Percentiles rank a stretch among this genome's conserved stretches.
Evolutionary conservation across 2,888 invertebrate species (phyloP).

Genomic region (Meta bourneti): DNA sequence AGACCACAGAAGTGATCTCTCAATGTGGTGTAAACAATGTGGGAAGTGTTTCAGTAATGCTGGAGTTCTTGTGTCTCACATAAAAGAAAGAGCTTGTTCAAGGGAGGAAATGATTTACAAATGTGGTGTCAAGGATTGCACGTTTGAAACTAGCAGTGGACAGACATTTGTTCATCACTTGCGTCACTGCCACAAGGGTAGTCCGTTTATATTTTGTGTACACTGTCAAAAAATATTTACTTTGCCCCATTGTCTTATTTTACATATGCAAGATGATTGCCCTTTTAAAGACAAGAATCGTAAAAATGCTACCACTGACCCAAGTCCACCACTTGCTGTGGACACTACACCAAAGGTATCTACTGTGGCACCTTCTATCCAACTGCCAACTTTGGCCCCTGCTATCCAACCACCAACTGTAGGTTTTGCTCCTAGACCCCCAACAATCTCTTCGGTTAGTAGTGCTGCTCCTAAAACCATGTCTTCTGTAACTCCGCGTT

Average conservation of each 20-base stretch:
- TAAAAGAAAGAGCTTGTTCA: slow-evolving; percentile 55
- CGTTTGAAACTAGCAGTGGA: slow-evolving; percentile 65
- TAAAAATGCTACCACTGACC: not conserved
- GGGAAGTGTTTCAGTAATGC: slow-evolving; percentile 74
- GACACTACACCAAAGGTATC: not conserved
- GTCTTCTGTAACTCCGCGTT: not conserved
- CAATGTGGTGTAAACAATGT: slow-evolving; percentile 74
- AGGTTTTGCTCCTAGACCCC: not conserved
- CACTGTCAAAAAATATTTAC: slow-evolving; percentile 75
- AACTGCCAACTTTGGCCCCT: not conserved
- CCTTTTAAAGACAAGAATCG: slow-evolving; percentile 64
- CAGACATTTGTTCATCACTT: slow-evolving; percentile 75
- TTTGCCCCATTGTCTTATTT: slow-evolving; percentile 70
- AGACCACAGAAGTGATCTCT: slow-evolving; percentile 68
- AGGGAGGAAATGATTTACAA: slow-evolving; percentile 70
- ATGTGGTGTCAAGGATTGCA: slow-evolving; percentile 72
- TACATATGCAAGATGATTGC: slow-evolving; percentile 76
- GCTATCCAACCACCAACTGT: not conserved
- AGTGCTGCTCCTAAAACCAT: not conserved
- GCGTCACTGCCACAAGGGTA: slow-evolving; percentile 72
- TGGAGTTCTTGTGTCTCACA: slow-evolving; percentile 68
- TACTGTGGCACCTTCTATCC: not conserved
- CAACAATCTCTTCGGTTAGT: slow-evolving; percentile 17
- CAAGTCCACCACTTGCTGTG: not conserved
- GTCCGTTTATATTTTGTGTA: slow-evolving; percentile 73